Evolutionary conservation across 2,797 vertebrate species (phyloP), one percentile per base, ranked within the genome.

Genomic region (Austrolebias charrua): DNA sequence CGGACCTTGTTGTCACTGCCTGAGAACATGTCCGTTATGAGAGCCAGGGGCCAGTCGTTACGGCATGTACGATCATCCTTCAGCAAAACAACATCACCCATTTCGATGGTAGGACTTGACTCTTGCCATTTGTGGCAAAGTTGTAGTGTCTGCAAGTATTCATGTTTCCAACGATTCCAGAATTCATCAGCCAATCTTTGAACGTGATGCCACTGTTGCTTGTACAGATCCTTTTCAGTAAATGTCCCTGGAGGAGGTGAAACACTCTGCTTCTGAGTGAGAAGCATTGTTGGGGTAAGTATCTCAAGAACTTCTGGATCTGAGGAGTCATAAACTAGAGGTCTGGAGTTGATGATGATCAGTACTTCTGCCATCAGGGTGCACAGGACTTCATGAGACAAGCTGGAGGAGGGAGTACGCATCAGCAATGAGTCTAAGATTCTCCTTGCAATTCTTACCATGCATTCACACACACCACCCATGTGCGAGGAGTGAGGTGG

Each of bases 171-270:
- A 28, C 35, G 2, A 28, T 31, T 28, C 33, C 15, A 60, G 15
- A 50, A 50, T 43, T 61, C 1, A 9, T 62, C 24, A 0, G 40
- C 60, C 48, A 52, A 33, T 16, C 10, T 31, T 52, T 62, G 49
- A n/a, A 52, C 60, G 44, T 52, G 48, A n/a, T 7, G 12, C 49
- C 49, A 62, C 38, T 44, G 49, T 53, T 53, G 59, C 20, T 60
- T 60, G 19, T 42, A 42, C 9, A 60, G 16, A 4, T 62, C 60
- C 38, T 52, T 62, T n/a, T 53, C 49, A 5, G 40, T 53, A 4
- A 62, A 52, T 2, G 13, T 15, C 3, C 60, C 49, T 15, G 24
- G 35, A n/a, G 19, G 35, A 52, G 49, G 38, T 33, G 12, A 15
- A 16, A 13, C 60, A 10, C 40, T 62, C 7, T 52, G 49, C 40